phyloP scores from a whole-genome alignment of 2,113 vertebrate genomes.

The Sapajus apella region DNA sequence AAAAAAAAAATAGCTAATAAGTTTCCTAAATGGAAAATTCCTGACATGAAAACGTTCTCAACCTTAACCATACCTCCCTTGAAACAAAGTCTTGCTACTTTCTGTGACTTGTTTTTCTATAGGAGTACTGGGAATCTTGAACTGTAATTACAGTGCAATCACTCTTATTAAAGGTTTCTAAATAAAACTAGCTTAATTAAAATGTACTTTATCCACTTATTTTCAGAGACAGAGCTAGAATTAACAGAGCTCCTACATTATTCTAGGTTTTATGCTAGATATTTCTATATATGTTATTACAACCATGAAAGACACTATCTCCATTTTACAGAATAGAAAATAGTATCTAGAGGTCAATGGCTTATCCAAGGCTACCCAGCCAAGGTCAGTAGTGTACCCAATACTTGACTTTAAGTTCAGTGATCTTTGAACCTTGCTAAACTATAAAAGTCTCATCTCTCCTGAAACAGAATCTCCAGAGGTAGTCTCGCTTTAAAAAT shows the following conservation, averaged over 20 bases:
- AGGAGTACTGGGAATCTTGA: slow-evolving; percentile 13
- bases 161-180: slow-evolving; percentile 63
- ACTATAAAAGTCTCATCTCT: not conserved
- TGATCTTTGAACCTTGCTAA: not conserved
- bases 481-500: not conserved
- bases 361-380: not conserved
- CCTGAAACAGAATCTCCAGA: not conserved
- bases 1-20: not conserved
- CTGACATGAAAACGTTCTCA: not conserved
- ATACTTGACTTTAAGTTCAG: not conserved
- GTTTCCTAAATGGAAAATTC: slow-evolving; percentile 23
- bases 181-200: slow-evolving; percentile 66
- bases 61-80: not conserved
- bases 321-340: not conserved
- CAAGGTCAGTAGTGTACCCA: not conserved
- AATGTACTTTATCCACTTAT: slow-evolving; percentile 45
- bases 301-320: not conserved
- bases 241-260: not conserved
- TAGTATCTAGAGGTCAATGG: not conserved
- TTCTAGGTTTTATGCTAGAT: not conserved
- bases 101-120: slow-evolving; percentile 36
- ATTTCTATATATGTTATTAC: not conserved
- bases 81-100: not conserved
- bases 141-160: slow-evolving; percentile 65
- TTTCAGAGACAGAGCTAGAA: slow-evolving; percentile 46